phyloP scores from a whole-genome alignment of 2,113 vertebrate genomes.

The Hystrix cristata region DNA sequence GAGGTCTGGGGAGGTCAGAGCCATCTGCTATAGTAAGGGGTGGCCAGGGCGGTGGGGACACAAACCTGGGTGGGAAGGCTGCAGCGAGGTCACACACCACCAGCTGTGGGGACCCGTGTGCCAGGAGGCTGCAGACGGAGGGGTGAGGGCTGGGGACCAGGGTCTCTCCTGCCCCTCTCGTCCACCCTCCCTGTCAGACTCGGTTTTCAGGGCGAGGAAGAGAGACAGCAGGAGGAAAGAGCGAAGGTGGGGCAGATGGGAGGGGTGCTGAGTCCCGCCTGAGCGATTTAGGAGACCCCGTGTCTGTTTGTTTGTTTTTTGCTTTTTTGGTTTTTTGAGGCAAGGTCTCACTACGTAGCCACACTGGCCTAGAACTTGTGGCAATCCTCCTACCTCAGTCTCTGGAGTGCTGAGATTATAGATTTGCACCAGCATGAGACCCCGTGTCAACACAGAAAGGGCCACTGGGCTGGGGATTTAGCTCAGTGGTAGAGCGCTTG shows the following conservation, averaged over 20 bases:
- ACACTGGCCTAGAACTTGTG: too few relatives aligned
- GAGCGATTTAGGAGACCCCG: background rate
- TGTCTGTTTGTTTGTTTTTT: too few relatives aligned
- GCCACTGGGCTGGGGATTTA: too few relatives aligned
- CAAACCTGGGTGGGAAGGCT: background rate
- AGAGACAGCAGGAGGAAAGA: background rate
- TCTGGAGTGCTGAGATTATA: too few relatives aligned
- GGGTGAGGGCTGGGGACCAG: background rate
- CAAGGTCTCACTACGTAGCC: too few relatives aligned
- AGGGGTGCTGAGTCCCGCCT: background rate
- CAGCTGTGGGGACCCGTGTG: too few relatives aligned
- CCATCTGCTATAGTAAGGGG: background rate
- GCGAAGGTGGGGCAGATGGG: background rate
- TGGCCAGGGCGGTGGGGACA: background rate
- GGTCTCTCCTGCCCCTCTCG: background rate
- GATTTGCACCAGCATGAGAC: too few relatives aligned
- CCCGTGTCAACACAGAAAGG: background rate
- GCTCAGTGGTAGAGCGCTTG: too few relatives aligned
- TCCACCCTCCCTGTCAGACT: background rate
- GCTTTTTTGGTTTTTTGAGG: too few relatives aligned
- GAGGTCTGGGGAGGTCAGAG: background rate
- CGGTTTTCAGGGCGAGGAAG: background rate
- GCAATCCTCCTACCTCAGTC: too few relatives aligned
- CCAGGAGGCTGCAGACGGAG: background rate
- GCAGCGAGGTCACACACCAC: background rate